phyloP scores from a whole-genome alignment of 1,140 invertebrate species.

The Gyrodactylus bullatarudis region DNA sequence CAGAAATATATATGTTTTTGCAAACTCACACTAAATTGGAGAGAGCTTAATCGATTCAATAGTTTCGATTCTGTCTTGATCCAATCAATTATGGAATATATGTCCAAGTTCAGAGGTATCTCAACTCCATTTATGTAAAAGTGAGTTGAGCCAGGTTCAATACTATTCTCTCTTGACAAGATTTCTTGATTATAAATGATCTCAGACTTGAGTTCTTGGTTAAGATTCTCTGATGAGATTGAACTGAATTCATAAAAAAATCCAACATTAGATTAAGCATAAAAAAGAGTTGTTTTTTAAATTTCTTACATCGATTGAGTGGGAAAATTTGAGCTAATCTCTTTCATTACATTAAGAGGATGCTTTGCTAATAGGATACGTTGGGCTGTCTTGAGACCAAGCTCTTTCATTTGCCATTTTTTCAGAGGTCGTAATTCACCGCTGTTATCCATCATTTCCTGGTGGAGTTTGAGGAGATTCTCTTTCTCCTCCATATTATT shows the following conservation, averaged over 20 bases:
- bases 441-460: not conserved
- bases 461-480: not conserved
- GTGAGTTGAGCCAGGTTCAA: not conserved
- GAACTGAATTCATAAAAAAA: not conserved
- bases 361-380: not conserved
- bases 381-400: not conserved
- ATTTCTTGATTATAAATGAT: not conserved
- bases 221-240: not conserved
- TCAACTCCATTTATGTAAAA: not conserved
- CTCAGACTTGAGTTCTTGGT: not conserved
- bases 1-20: not conserved
- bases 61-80: not conserved
- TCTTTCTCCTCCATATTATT: not conserved
- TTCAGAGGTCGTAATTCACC: conserved; percentile 50
- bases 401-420: conserved; percentile 69
- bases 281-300: no score
- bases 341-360: not conserved
- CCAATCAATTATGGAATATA: not conserved
- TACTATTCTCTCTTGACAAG: not conserved
- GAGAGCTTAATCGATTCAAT: not conserved
- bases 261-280: not conserved
- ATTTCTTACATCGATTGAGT: not conserved
- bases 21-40: not conserved
- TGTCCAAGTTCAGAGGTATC: not conserved
- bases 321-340: not conserved